A percentile compares a stretch with the other conserved stretches of the same genome.
Conservation (phyloP, 92 coral and sea anemone genomes). For the Bergia sp. region DNA sequence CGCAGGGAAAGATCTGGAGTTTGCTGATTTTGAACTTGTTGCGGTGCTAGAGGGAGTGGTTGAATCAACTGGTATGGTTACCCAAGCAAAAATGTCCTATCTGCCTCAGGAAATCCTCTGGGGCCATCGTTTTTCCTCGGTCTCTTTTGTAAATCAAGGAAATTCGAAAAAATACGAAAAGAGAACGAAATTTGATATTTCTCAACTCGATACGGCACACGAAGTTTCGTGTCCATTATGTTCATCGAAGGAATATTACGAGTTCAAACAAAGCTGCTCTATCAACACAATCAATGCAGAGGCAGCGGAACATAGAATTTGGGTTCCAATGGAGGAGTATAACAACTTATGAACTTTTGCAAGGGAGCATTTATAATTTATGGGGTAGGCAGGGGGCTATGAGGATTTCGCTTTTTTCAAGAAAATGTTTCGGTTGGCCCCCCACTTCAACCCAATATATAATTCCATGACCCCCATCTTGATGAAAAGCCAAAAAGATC, state of each 20-base stretch:
- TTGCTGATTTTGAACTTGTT: constrained; percentile 78
- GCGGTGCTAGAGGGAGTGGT: constrained; percentile 93
- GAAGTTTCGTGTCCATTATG: constrained; percentile 49
- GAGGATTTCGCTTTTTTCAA: too few relatives aligned
- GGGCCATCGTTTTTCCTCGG: constrained; percentile 79
- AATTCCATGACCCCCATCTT: too few relatives aligned
- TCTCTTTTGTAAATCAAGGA: constrained; percentile 44
- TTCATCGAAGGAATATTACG: constrained; percentile 57
- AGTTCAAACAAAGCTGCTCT: constrained; percentile 23
- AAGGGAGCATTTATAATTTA: too few relatives aligned
- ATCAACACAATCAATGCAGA: background rate
- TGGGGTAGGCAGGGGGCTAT: too few relatives aligned
- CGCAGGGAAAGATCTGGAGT: constrained; percentile 67
- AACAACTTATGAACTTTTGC: background rate
- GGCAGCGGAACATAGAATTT: background rate
- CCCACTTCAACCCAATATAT: too few relatives aligned
- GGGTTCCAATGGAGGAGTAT: constrained; percentile 13
- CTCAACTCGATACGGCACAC: constrained; percentile 62
- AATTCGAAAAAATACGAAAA: constrained; percentile 28
- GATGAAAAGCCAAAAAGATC: too few relatives aligned
- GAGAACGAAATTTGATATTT: constrained; percentile 58
- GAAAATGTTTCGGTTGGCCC: too few relatives aligned
- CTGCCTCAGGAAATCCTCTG: constrained; percentile 85
- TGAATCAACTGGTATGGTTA: constrained; percentile 94
- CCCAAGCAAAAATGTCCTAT: constrained; percentile 91